Percentiles rank a stretch among this genome's conserved stretches.
phyloP scores from a whole-genome alignment of 2,888 invertebrate genomes.

The Allygus modestus region DNA sequence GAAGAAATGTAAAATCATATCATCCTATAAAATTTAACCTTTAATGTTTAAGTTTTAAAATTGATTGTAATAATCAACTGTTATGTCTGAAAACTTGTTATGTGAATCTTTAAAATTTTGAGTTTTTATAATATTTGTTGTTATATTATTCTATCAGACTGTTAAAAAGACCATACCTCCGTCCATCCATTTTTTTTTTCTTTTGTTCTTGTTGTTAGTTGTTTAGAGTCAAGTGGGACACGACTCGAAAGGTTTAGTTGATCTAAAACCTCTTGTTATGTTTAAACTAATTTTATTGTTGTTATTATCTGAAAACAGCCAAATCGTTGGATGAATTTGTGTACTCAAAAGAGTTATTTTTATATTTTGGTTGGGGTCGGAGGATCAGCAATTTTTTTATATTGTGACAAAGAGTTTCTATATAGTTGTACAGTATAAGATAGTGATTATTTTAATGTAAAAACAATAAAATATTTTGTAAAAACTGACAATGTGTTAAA shows the following conservation, averaged over 20 bases:
- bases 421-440: constrained; percentile 65
- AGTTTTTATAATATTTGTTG: neutral
- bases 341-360: constrained; percentile 55
- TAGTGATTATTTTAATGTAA: constrained; percentile 66
- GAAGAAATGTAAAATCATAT: neutral
- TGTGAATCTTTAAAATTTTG: neutral
- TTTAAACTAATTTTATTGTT: constrained; percentile 61
- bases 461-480: constrained; percentile 63
- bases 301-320: constrained; percentile 58
- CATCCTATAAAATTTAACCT: neutral
- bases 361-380: constrained; percentile 60
- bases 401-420: constrained; percentile 63
- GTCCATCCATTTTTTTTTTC: constrained; percentile 29
- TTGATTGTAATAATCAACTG: neutral
- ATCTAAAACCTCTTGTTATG: constrained; percentile 50
- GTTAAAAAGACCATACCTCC: constrained; percentile 22
- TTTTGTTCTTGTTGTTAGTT: constrained; percentile 33
- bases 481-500: constrained; percentile 18
- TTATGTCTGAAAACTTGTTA: neutral
- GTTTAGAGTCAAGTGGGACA: constrained; percentile 33
- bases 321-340: constrained; percentile 38
- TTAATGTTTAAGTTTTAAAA: neutral
- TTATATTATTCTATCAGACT: neutral
- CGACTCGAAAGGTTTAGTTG: constrained; percentile 23
- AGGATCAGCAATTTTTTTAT: constrained; percentile 60